phyloP scores from a whole-genome alignment of 2,113 vertebrate species.

The Pseudonaja textilis region DNA sequence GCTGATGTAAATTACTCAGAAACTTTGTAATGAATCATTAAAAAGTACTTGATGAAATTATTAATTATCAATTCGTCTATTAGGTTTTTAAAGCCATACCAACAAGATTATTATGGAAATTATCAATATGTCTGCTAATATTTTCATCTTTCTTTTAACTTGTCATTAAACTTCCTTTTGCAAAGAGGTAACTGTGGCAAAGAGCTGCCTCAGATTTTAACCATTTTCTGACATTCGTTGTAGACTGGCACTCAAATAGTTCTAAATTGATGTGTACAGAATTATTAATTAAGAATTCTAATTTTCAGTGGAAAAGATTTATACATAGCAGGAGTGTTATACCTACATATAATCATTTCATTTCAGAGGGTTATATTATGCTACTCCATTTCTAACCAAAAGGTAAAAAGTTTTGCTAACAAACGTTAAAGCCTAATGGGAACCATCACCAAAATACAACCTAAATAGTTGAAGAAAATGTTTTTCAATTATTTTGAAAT shows the following conservation, averaged over 20 bases:
- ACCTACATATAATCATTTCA: not conserved
- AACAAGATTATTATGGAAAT: not conserved
- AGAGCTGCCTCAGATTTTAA: not conserved
- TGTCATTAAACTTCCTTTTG: not conserved
- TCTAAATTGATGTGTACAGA: not conserved
- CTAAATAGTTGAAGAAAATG: not conserved
- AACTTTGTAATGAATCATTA: not conserved
- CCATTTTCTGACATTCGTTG: not conserved
- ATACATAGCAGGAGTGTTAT: not conserved
- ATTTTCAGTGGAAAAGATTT: not conserved
- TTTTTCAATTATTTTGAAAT: fast-evolving
- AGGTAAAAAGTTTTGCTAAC: not conserved
- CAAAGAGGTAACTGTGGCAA: not conserved
- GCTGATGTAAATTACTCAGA: not conserved
- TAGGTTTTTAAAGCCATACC: not conserved
- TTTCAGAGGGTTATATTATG: not conserved
- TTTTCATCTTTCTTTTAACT: not conserved
- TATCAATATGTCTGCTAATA: not conserved
- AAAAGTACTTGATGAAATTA: not conserved
- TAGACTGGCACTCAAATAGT: not conserved
- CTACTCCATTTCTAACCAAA: not conserved
- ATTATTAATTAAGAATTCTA: not conserved
- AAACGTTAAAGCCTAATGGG: not conserved
- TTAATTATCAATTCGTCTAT: not conserved
- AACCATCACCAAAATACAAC: conserved; percentile 1